A percentile compares a stretch with the other conserved stretches of the same genome.
Conservation (phyloP, 2,113 vertebrate species). For the Xiphophorus maculatus region DNA sequence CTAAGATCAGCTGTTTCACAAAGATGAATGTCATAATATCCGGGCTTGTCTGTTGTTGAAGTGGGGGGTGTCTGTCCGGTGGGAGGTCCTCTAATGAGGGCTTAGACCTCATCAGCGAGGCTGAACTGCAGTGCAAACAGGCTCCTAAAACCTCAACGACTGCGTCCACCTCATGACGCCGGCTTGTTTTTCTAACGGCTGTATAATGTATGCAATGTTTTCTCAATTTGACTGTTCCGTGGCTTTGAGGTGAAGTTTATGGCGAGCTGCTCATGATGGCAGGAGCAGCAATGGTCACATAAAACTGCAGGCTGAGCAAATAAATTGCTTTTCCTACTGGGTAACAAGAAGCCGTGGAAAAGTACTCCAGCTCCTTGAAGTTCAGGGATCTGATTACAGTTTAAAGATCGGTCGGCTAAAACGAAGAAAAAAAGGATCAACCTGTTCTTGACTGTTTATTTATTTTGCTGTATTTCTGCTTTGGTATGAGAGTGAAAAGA, state of each 20-base stretch:
- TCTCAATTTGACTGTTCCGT: slow-evolving; percentile 46
- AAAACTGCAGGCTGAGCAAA: slow-evolving; percentile 64
- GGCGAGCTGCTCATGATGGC: slow-evolving; percentile 58
- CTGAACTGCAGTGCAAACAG: slow-evolving; percentile 5
- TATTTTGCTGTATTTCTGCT: slow-evolving; percentile 32
- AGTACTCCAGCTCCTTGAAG: slow-evolving; percentile 66
- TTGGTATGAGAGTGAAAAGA: slow-evolving; percentile 30
- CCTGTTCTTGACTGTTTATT: slow-evolving; percentile 26
- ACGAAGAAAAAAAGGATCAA: slow-evolving; percentile 28
- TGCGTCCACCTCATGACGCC: slow-evolving; percentile 49
- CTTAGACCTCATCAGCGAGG: slow-evolving; percentile 53
- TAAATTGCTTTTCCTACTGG: slow-evolving; percentile 63
- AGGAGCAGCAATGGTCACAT: slow-evolving; percentile 44
- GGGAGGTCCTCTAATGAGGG: slow-evolving; percentile 36
- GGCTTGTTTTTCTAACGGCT: slow-evolving; percentile 64
- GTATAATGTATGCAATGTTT: slow-evolving; percentile 69
- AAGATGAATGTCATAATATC: slow-evolving; percentile 48
- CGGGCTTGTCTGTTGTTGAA: slow-evolving; percentile 25
- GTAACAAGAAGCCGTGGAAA: slow-evolving; percentile 63
- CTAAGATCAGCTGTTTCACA: slow-evolving; percentile 55
- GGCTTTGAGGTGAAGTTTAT: slow-evolving; percentile 46
- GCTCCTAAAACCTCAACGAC: slow-evolving; percentile 30
- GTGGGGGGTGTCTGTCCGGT: no score
- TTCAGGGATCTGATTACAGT: slow-evolving; percentile 70
- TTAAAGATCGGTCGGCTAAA: slow-evolving; percentile 59